Evolutionary conservation across 64 coral and sea anemone species (phyloP), one percentile per base, ranked within the genome.

Genomic region (Catalaphyllia jardinei): DNA sequence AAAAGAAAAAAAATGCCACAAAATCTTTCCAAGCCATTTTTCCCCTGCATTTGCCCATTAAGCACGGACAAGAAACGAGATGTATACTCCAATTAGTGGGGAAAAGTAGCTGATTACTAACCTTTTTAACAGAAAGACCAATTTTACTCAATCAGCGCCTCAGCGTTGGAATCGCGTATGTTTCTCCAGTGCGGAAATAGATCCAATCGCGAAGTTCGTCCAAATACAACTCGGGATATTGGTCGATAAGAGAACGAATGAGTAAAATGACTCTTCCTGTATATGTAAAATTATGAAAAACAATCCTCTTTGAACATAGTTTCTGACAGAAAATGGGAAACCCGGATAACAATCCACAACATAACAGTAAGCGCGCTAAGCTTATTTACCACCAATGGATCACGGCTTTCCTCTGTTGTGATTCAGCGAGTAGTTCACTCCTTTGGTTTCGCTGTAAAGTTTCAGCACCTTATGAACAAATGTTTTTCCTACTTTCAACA

Each of bases 401-500:
- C 86, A 71, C 71, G 46, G 50, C 73, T 60, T 87, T 31, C 71
- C 25, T 33, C 55, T 35, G 33, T 35, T 31, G 51, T 10, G 49
- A 59, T 79, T 79, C 76, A 59, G 76, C 76, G 13, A 79, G 39
- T 78, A 57, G 28, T 88, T 74, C 13, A 88, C 74, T 76, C 87
- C 87, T 78, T 88, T 78, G 54, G 74, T 88, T 29, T 88, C 60
- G 6, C 29, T 30, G 73, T 88, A 88, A 77, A 76, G 74, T 46
- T 88, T 88, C 55, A 88, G 62, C 15, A 88, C 62, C 74, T 62
- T 78, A 31, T 88, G 73, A 38, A 78, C 87, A 75, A 77, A 88
- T 65, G 87, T 88, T 88, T 65, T 88, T n/a, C 87, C 87, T 64
- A 88, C 52, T 74, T 76, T 77, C 75, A 88, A 88, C 22, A 35